Percentiles rank a stretch among this genome's conserved stretches.
Evolutionary conservation across 2,888 invertebrate genomes (phyloP).

Genomic region (Zhengitettix transpicula): DNA sequence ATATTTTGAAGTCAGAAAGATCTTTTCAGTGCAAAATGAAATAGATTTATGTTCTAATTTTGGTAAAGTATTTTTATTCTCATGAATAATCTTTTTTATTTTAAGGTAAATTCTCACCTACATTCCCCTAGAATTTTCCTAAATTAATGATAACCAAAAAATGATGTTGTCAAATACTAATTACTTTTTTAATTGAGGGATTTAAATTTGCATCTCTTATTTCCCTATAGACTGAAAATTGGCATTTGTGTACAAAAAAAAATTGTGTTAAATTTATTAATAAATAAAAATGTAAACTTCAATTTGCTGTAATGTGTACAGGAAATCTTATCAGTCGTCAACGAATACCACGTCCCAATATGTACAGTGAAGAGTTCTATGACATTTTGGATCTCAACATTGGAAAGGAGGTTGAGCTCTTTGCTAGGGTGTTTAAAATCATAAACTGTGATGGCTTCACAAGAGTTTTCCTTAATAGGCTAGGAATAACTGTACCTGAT

Average conservation of each 20-base stretch:
- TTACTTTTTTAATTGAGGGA: not conserved
- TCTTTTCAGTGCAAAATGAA: not conserved
- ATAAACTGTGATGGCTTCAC: constrained; percentile 79
- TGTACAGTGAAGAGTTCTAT: constrained; percentile 58
- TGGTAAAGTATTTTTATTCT: not conserved
- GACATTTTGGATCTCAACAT: constrained; percentile 79
- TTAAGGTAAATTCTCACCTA: too few relatives aligned
- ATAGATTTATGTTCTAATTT: not conserved
- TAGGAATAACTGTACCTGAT: constrained; percentile 70
- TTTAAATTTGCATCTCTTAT: too few relatives aligned
- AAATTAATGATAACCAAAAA: too few relatives aligned
- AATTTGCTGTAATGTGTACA: constrained; percentile 18
- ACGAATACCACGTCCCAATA: constrained; percentile 56
- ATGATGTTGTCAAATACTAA: too few relatives aligned
- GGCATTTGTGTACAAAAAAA: too few relatives aligned
- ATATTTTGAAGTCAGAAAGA: not conserved
- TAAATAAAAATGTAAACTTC: too few relatives aligned
- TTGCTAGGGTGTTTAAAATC: constrained; percentile 65
- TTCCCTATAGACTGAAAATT: too few relatives aligned
- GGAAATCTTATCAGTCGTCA: constrained; percentile 70
- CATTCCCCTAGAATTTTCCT: too few relatives aligned
- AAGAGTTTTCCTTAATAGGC: constrained; percentile 61
- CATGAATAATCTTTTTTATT: too few relatives aligned
- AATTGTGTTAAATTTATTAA: not conserved
- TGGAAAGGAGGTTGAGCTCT: constrained; percentile 61